phyloP scores from a whole-genome alignment of 1,140 invertebrate genomes.

The Drosophila serrata region DNA sequence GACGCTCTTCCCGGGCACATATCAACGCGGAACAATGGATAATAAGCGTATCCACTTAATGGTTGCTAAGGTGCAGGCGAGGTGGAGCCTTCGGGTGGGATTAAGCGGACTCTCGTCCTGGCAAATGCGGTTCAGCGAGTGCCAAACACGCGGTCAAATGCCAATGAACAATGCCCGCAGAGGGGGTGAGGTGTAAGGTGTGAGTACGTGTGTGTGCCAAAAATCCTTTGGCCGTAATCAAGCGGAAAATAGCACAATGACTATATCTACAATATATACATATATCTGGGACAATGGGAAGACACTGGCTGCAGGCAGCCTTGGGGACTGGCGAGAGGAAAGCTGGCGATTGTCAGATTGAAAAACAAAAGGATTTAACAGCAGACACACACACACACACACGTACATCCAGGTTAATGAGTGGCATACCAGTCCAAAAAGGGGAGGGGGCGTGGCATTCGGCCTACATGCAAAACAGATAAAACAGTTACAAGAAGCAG shows the following conservation, averaged over 20 bases:
- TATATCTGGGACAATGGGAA: constrained; percentile 77
- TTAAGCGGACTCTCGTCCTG: constrained; percentile 5
- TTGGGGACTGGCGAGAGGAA: constrained; percentile 25
- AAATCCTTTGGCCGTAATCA: constrained; percentile 80
- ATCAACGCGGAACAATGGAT: constrained; percentile 75
- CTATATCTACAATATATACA: constrained; percentile 83
- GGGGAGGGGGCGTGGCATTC: constrained; percentile 33
- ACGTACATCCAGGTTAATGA: constrained; percentile 67
- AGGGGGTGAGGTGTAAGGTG: constrained; percentile 12
- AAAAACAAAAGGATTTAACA: constrained; percentile 71
- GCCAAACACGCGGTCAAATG: constrained; percentile 79
- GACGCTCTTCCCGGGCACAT: constrained; percentile 34
- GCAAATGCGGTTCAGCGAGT: constrained; percentile 50
- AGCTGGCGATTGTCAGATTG: constrained; percentile 69
- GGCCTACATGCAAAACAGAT: constrained; percentile 76
- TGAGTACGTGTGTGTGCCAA: constrained; percentile 56
- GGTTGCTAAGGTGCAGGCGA: constrained; percentile 71
- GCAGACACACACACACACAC: constrained; percentile 16
- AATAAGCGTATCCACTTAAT: constrained; percentile 83
- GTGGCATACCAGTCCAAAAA: constrained; percentile 21
- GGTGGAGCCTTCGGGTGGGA: constrained; percentile 37
- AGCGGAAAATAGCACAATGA: constrained; percentile 84
- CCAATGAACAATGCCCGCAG: constrained; percentile 59
- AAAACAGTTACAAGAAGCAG: constrained; percentile 80
- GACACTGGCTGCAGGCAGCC: constrained; percentile 27